Evolutionary conservation across 30 jellyfish, hydroid and myxozoan species (phyloP).

Genomic region (Turritopsis rubra): DNA sequence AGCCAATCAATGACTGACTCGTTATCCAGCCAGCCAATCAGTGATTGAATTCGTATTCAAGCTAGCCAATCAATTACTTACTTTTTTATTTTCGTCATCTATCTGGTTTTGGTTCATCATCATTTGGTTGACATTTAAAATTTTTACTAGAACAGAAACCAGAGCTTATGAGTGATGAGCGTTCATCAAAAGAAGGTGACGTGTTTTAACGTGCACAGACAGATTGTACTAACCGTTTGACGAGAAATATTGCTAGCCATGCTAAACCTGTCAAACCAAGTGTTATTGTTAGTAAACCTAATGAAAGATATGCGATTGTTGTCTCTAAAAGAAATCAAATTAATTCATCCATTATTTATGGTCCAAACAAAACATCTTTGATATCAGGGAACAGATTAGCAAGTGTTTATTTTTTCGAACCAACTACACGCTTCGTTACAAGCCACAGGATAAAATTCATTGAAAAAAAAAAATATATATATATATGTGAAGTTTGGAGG

Average conservation of each 20-base stretch:
- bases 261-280: conserved; percentile 28
- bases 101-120: conserved; percentile 24
- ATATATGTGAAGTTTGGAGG: too few species aligned
- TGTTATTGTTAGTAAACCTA: conserved; percentile 15
- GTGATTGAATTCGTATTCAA: background rate
- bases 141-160: background rate
- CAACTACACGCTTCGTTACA: too few species aligned
- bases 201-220: too few species aligned
- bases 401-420: too few species aligned
- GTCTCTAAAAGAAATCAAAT: conserved; percentile 9
- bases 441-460: too few species aligned
- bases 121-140: background rate
- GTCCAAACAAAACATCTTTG: too few species aligned
- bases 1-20: background rate
- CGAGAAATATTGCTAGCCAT: conserved; percentile 27
- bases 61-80: background rate
- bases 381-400: too few species aligned
- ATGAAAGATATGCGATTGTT: background rate
- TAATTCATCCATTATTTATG: too few species aligned
- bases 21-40: background rate
- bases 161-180: background rate
- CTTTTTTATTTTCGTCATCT: conserved; percentile 4
- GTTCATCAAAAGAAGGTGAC: too few species aligned
- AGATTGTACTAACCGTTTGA: conserved; percentile 7
- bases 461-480: too few species aligned